phyloP scores from a whole-genome alignment of 2,797 vertebrate genomes.

The Phalloptychus januarius region DNA sequence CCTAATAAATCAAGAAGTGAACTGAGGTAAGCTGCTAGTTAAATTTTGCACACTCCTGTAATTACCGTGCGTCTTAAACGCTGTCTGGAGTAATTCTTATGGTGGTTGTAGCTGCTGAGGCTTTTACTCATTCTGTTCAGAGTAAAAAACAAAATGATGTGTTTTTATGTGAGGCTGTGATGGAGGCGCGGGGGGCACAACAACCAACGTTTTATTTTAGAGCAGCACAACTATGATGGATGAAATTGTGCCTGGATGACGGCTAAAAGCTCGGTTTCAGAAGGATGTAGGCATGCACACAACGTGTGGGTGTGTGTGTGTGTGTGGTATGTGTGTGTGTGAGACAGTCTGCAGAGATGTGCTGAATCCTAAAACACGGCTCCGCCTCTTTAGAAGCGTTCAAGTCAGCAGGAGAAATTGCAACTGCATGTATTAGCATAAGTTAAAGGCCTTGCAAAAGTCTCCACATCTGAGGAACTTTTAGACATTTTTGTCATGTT shows the following conservation, averaged over 20 bases:
- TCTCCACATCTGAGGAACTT: background rate
- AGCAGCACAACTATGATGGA: slow-evolving; percentile 33
- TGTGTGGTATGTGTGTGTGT: slow-evolving; percentile 36
- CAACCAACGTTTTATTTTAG: slow-evolving; percentile 30
- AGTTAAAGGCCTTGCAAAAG: background rate
- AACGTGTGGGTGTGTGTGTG: slow-evolving; percentile 46
- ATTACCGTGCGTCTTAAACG: slow-evolving; percentile 42
- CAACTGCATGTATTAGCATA: background rate
- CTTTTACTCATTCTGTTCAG: slow-evolving; percentile 5
- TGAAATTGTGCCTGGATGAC: slow-evolving; percentile 39
- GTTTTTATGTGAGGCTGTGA: background rate
- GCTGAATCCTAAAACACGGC: slow-evolving; percentile 59
- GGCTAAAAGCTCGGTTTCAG: slow-evolving; percentile 43
- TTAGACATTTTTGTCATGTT: background rate
- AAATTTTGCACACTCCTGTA: slow-evolving; percentile 26
- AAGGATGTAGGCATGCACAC: slow-evolving; percentile 36
- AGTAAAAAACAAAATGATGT: slow-evolving; percentile 1
- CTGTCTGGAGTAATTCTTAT: slow-evolving; percentile 18
- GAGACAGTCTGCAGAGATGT: slow-evolving; percentile 53
- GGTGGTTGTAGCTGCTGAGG: slow-evolving; percentile 10
- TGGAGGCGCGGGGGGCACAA: background rate
- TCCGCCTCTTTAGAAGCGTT: slow-evolving; percentile 45
- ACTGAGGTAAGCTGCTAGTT: slow-evolving; percentile 39
- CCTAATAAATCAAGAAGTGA: slow-evolving; percentile 49
- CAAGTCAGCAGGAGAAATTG: slow-evolving; percentile 24